A percentile compares a stretch with the other conserved stretches of the same genome.
phyloP scores from a whole-genome alignment of 2,113 vertebrate species.

The Polyodon spathula region DNA sequence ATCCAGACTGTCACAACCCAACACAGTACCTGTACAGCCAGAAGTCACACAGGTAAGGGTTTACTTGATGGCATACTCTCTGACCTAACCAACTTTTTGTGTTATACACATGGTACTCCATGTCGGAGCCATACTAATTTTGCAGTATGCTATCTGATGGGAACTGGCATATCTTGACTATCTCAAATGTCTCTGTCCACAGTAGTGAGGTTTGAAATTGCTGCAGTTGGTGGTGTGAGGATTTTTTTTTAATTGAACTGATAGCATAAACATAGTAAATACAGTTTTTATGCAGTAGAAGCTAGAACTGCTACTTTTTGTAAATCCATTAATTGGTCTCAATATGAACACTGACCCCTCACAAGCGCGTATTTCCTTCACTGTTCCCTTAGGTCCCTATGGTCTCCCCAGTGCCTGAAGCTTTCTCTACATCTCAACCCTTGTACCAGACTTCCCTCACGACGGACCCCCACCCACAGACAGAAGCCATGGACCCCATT shows the following conservation, averaged over 20 bases:
- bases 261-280: no score
- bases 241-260: no score
- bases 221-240: no score
- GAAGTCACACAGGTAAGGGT: slow-evolving; percentile 80
- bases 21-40: slow-evolving; percentile 69
- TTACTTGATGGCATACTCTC: background rate
- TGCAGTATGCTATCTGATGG: no score
- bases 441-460: slow-evolving; percentile 81
- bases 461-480: slow-evolving; percentile 71
- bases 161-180: no score
- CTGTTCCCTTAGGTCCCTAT: slow-evolving; percentile 61
- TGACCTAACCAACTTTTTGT: no score
- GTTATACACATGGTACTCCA: no score
- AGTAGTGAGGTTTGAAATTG: no score
- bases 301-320: no score
- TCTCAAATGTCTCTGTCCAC: no score
- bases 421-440: slow-evolving; percentile 66
- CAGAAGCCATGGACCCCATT: slow-evolving; percentile 79
- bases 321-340: background rate
- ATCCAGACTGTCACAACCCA: slow-evolving; percentile 75
- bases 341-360: background rate
- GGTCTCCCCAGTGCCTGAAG: slow-evolving; percentile 75
- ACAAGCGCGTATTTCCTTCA: background rate
- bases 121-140: no score
- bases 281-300: no score